Evolutionary conservation across 2,113 vertebrate genomes (phyloP), one percentile per base, ranked within the genome.

Genomic region (Ictidomys tridecemlineatus): DNA sequence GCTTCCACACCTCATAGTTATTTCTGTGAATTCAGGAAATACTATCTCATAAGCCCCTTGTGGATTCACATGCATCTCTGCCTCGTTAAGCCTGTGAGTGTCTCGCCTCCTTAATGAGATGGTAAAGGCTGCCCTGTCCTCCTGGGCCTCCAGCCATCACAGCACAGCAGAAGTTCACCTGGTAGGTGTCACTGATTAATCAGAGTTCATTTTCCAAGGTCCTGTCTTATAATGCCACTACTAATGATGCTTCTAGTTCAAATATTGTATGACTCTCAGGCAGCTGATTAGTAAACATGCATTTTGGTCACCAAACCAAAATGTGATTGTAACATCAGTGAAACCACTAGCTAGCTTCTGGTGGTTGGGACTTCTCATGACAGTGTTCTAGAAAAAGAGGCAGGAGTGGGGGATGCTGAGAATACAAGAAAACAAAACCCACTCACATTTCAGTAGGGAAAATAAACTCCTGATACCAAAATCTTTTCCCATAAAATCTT

Each of bases 281-380:
- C 24, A 83, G 88, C 17, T 53, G 13, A 51, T 58, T 9, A 42
- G 4, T 37, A 94, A 53, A 86, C 45, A 82, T 22, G 5, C 39
- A 88, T 51, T 79, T 83, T 85, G 37, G 32, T 79, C 56, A 93
- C 9, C 32, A 80, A 61, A 95, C 11, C 72, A 79, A 79, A 26
- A 77, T 37, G 3, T 42, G 58, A 82, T 37, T 70, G 5, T 18
- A 91, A 74, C 67, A 84, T 30, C 26, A 37, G 51, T 51, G 69
- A 80, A 80, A 77, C 7, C 42, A 28, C 24, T 65, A 28, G 42
- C 8, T n/a, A 42, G 37, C 51, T 74, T 82, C 37, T 76, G 32
- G 51, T 85, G 22, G 12, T 70, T 84, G 39, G 74, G 37, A 76
- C 20, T 37, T 37, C 32, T 61, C 45, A 84, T 1, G 78, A 26